Conservation (phyloP, 2,113 vertebrate genomes). For the Falcunculus frontatus region DNA sequence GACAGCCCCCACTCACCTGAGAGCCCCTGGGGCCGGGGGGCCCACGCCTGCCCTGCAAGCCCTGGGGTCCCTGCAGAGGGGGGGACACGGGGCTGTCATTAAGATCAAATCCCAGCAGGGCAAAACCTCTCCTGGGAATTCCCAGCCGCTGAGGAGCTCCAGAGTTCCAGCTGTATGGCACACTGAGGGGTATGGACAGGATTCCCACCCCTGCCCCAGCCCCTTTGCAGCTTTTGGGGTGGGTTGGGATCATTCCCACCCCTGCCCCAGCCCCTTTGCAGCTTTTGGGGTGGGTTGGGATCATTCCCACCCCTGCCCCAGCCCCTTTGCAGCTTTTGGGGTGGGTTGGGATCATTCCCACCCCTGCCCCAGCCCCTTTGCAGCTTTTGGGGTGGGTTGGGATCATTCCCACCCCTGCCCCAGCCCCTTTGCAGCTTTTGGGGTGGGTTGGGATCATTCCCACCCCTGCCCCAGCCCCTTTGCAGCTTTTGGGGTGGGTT, state of each 20-base stretch:
- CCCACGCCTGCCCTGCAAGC: constrained; percentile 79
- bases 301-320: no score
- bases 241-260: no score
- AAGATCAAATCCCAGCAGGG: background rate
- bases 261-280: no score
- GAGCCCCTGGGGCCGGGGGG: constrained; percentile 71
- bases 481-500: no score
- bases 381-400: no score
- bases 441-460: no score
- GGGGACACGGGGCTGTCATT: background rate
- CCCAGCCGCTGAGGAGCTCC: background rate
- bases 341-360: no score
- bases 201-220: background rate
- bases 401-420: no score
- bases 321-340: background rate
- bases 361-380: no score
- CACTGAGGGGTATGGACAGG: fast-evolving
- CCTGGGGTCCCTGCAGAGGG: constrained; percentile 76
- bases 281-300: no score
- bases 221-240: background rate
- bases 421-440: no score
- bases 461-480: no score
- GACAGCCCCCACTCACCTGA: constrained; percentile 67
- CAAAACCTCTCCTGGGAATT: background rate
- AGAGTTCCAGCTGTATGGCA: fast-evolving